Evolutionary conservation across 2,888 invertebrate species (phyloP).

Genomic region (Argyresthia goedartella): DNA sequence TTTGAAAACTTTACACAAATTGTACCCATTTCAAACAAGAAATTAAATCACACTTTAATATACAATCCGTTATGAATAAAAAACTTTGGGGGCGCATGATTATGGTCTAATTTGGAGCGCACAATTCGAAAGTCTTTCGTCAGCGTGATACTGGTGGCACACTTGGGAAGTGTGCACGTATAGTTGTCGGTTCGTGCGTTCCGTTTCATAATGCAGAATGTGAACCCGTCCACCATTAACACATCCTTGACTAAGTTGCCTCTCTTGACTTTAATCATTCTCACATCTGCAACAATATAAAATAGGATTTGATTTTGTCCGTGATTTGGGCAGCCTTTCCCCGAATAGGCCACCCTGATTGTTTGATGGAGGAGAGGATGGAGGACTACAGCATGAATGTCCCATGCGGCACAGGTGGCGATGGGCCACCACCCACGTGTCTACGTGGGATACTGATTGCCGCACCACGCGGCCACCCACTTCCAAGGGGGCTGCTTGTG

Average conservation of each 20-base stretch:
- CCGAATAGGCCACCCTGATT: too few species aligned
- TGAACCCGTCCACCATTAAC: not conserved
- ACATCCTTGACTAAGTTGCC: not conserved
- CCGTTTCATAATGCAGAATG: not conserved
- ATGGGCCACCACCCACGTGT: too few species aligned
- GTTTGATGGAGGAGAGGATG: too few species aligned
- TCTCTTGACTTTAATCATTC: not conserved
- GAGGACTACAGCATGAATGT: too few species aligned
- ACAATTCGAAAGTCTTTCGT: not conserved
- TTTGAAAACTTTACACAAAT: too few species aligned
- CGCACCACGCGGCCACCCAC: too few species aligned
- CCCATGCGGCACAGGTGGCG: too few species aligned
- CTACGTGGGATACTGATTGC: too few species aligned
- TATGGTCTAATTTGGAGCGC: not conserved
- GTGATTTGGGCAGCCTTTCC: too few species aligned
- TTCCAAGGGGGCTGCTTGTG: too few species aligned
- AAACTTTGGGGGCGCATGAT: not conserved
- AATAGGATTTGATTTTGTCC: not conserved
- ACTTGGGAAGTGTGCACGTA: not conserved
- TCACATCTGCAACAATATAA: too few species aligned
- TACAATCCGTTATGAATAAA: not conserved
- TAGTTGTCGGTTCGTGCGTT: not conserved
- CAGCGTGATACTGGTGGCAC: constrained; percentile 1
- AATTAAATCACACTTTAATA: not conserved
- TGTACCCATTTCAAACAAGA: too few species aligned